These are phyloP conservation scores for Proteles cristata DNA, from an alignment of 2,113 vertebrate genomes.

Conservation along the genomic window DNA sequence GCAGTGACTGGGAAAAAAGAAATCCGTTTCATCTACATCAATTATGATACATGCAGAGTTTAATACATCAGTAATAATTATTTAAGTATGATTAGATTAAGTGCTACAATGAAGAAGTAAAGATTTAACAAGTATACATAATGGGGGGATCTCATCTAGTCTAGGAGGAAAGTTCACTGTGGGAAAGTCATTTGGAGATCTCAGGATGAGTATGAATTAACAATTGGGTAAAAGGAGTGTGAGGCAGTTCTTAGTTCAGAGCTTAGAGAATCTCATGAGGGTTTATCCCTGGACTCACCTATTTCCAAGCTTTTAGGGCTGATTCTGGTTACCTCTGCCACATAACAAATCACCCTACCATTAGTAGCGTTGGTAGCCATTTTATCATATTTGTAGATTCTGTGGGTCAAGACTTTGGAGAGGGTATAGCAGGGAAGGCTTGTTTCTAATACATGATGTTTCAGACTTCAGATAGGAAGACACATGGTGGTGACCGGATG, in stretches of 20 bases:
- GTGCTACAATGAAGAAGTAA: not conserved
- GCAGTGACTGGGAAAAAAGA: not conserved
- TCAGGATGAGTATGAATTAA: not conserved
- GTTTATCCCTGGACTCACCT: not conserved
- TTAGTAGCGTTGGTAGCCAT: not conserved
- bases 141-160: not conserved
- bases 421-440: not conserved
- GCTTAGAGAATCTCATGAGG: not conserved
- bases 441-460: not conserved
- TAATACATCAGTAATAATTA: not conserved
- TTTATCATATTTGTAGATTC: not conserved
- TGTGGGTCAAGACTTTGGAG: not conserved
- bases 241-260: not conserved
- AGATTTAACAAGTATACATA: not conserved
- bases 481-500: not conserved
- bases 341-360: not conserved
- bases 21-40: not conserved
- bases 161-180: not conserved
- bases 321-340: not conserved
- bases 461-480: not conserved
- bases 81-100: not conserved
- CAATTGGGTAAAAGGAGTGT: not conserved
- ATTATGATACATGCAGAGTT: not conserved
- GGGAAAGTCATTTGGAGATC: not conserved
- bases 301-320: not conserved